phyloP scores from a whole-genome alignment of 2,888 invertebrate species.

The Hyposoter didymator region DNA sequence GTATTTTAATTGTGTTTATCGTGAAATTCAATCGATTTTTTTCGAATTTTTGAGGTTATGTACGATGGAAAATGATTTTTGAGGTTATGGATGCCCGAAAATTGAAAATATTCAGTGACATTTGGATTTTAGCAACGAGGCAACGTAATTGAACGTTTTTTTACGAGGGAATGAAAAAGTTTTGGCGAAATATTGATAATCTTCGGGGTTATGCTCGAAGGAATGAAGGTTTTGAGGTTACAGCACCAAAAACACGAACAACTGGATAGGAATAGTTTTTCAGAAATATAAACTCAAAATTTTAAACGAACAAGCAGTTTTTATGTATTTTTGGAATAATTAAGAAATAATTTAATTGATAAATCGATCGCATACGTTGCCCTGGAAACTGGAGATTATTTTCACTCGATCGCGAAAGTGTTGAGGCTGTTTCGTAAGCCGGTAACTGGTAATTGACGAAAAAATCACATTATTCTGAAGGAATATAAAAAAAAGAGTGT shows the following conservation, averaged over 20 bases:
- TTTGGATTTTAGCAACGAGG: background rate
- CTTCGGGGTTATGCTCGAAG: background rate
- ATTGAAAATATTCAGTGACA: background rate
- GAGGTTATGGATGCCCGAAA: background rate
- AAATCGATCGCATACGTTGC: conserved; percentile 80
- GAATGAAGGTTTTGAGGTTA: conserved; percentile 17
- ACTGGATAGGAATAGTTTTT: background rate
- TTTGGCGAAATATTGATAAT: background rate
- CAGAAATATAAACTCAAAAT: background rate
- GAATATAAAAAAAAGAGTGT: background rate
- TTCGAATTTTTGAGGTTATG: conserved; percentile 14
- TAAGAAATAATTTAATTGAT: conserved; percentile 8
- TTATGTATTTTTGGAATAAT: background rate
- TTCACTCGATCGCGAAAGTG: conserved; percentile 14
- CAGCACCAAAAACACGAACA: background rate
- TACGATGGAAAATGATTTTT: background rate
- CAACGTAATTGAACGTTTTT: background rate
- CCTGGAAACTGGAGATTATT: conserved; percentile 78
- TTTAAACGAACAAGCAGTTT: background rate
- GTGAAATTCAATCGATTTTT: background rate
- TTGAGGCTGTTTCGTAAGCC: conserved; percentile 35
- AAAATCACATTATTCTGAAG: background rate
- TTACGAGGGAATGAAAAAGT: background rate
- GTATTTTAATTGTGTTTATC: background rate
- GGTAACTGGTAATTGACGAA: background rate